phyloP scores from a whole-genome alignment of 2,888 invertebrate genomes.

The Dione juno region DNA sequence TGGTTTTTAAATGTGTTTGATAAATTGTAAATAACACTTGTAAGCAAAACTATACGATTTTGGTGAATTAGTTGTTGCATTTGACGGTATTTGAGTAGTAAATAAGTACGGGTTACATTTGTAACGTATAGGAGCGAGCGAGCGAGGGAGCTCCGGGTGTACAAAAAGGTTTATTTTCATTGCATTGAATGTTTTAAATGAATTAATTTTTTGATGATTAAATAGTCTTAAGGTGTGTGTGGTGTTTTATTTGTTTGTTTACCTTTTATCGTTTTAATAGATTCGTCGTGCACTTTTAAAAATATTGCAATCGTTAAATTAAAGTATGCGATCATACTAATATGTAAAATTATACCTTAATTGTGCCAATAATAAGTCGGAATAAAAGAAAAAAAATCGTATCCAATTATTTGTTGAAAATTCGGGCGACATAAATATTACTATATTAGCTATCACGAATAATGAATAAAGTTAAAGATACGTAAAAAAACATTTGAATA shows the following conservation, averaged over 20 bases:
- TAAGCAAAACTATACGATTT: conserved; percentile 10
- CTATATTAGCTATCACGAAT: too few relatives aligned
- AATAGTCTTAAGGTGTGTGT: conserved; percentile 38
- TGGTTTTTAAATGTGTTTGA: neutral
- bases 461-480: too few relatives aligned
- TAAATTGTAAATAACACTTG: conserved; percentile 24
- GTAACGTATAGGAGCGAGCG: conserved; percentile 24
- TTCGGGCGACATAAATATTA: too few relatives aligned
- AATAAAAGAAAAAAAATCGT: too few relatives aligned
- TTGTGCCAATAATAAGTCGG: too few relatives aligned
- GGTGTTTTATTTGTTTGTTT: conserved; percentile 19
- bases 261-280: neutral
- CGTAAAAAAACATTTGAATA: too few relatives aligned
- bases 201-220: conserved; percentile 42
- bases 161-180: conserved; percentile 38
- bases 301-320: too few relatives aligned
- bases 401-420: too few relatives aligned
- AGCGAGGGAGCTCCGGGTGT: conserved; percentile 39
- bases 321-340: too few relatives aligned
- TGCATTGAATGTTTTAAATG: conserved; percentile 40
- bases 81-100: conserved; percentile 18
- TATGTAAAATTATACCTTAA: too few relatives aligned
- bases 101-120: conserved; percentile 10
- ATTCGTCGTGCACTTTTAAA: too few relatives aligned
- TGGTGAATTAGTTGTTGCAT: conserved; percentile 23